phyloP scores from a whole-genome alignment of 2,797 vertebrate species.

The Hypotaenidia okinawae region DNA sequence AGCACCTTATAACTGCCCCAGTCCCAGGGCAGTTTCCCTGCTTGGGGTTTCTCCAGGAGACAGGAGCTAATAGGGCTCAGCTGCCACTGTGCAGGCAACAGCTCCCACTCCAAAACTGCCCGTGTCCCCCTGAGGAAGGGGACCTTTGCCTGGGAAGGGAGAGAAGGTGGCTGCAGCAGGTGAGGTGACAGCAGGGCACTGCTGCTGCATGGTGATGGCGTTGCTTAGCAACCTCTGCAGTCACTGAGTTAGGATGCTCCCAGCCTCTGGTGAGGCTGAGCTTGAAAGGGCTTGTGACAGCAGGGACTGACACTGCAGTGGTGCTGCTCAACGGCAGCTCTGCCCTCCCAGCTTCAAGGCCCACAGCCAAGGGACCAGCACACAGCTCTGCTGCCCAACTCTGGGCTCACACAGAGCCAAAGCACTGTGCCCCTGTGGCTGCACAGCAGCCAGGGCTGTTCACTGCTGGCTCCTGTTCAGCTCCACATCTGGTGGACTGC shows the following conservation, averaged over 20 bases:
- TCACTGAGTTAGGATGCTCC: background rate
- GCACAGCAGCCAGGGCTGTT: background rate
- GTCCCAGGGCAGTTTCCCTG: too few species aligned
- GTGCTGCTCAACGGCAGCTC: background rate
- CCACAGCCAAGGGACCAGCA: too few species aligned
- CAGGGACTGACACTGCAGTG: background rate
- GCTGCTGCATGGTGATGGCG: background rate
- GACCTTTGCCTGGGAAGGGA: background rate
- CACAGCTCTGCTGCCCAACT: background rate
- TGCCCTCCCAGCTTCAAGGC: background rate
- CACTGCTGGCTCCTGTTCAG: background rate
- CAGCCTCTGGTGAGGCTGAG: background rate
- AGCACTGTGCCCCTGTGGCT: rapidly evolving
- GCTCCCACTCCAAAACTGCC: background rate
- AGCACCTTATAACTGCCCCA: background rate
- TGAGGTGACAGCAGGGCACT: background rate
- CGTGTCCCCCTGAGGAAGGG: rapidly evolving
- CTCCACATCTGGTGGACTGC: background rate
- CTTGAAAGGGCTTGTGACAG: background rate
- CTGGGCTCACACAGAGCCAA: background rate
- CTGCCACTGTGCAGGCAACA: background rate
- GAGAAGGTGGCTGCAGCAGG: background rate
- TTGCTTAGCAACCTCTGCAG: constrained; percentile 64
- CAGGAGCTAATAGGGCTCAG: background rate
- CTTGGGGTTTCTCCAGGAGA: background rate